Percentiles rank a stretch among this genome's conserved stretches.
Evolutionary conservation across 2,113 vertebrate genomes (phyloP).

Genomic region (Corynorhinus townsendii): DNA sequence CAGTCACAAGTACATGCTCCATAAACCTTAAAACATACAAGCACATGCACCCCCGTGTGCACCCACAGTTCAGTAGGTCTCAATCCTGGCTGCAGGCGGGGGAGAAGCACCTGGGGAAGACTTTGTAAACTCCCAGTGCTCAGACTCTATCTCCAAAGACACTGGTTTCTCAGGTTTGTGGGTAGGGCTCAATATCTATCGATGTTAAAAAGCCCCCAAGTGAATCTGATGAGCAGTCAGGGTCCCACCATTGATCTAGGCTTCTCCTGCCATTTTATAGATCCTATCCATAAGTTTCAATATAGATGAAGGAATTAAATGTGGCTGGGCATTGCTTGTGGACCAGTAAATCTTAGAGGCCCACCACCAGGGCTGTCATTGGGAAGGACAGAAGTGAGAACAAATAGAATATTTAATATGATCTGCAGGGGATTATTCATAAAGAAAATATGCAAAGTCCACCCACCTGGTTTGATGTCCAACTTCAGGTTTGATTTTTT

Average conservation of each 20-base stretch:
- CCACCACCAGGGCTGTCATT: neutral
- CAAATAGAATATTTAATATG: neutral
- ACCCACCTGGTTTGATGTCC: slow-evolving; percentile 73
- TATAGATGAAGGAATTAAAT: neutral
- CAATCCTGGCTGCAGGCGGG: neutral
- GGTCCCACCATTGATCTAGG: neutral
- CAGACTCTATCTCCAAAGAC: neutral
- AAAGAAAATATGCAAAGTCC: neutral
- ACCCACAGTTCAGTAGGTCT: neutral
- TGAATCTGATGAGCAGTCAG: neutral
- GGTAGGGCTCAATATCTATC: neutral
- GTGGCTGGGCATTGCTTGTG: neutral
- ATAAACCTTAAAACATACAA: neutral
- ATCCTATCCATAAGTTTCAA: neutral
- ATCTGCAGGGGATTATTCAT: neutral
- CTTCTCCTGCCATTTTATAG: neutral
- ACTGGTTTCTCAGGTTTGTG: neutral
- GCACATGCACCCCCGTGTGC: rapidly evolving
- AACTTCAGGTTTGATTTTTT: neutral
- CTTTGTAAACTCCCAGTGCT: neutral
- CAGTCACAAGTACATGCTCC: neutral
- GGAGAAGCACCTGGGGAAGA: neutral
- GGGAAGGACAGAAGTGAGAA: neutral
- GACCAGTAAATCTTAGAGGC: neutral
- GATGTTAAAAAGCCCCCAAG: neutral